Evolutionary conservation across 2,888 invertebrate species (phyloP), one percentile per base, ranked within the genome.

Genomic region (Halictus ligatus): DNA sequence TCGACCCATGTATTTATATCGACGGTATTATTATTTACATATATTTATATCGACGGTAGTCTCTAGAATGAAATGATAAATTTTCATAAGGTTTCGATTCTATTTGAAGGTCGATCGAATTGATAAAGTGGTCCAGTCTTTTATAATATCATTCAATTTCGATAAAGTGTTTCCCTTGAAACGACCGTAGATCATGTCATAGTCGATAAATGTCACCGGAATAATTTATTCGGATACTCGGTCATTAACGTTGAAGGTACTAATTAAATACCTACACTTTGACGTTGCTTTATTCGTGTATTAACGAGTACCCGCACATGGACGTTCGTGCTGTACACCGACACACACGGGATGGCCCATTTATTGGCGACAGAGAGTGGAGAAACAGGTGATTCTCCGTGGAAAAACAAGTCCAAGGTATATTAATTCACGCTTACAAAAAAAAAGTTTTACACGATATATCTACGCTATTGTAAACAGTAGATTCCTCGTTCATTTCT

Each of bases 121-220:
- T 21, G 74, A 29, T 21, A 43, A 54, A 25, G 12, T 50, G 78
- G 29, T 29, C 29, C 71, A 35, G 29, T 78, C 40, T 43, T 43
- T 25, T 71, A 50, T 58, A 50, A 79, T 54, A 71, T 43, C 71
- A 43, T 71, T 71, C 71, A 71, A 71, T 71, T 71, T 71, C 71
- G 12, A 43, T 71, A n/a, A 71, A 71, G 71, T 71, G 71, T 71
- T 71, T 43, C 71, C 43, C 43, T 40, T 71, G 13, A 71, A 71
- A 43, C 43, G 71, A 43, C 21, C 71, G 71, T 71, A 71, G 43
- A 71, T 43, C 43, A 43, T 71, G 40, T 13, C n/a, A 6, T n/a
- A n/a, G 40, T 43, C 40, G 71, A 71, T 71, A 71, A 71, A 43
- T 71, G 43, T 43, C 71, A 43, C 5, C 43, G 2, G 71, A 71